Percentiles rank a stretch among this genome's conserved stretches.
Evolutionary conservation across 2,888 invertebrate species (phyloP).

Genomic region (Rhagophthalmus giganteus): DNA sequence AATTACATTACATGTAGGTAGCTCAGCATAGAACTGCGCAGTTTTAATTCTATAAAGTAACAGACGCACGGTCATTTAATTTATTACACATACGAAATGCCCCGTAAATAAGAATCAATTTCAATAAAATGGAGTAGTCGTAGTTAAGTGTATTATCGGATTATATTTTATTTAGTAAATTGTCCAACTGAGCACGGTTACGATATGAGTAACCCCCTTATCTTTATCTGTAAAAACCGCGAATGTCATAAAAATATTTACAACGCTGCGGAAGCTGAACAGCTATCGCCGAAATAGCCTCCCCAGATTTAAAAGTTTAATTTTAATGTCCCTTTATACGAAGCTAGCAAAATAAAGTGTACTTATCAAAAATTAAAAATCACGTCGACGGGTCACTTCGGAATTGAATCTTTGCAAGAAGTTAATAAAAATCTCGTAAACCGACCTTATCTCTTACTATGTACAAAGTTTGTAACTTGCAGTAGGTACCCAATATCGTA

Average conservation of each 20-base stretch:
- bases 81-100: no score
- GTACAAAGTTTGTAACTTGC: constrained; percentile 34
- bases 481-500: no score
- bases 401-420: constrained; percentile 37
- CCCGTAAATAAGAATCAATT: not conserved
- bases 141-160: constrained; percentile 10
- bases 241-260: constrained; percentile 40
- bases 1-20: no score
- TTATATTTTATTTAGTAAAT: constrained; percentile 25
- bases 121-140: not conserved
- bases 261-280: constrained; percentile 33
- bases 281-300: constrained; percentile 36
- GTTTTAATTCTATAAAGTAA: no score
- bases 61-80: no score
- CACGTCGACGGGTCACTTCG: constrained; percentile 22
- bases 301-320: constrained; percentile 42
- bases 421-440: constrained; percentile 45
- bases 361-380: constrained; percentile 42
- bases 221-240: constrained; percentile 31
- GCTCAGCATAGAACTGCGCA: no score
- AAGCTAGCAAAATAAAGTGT: constrained; percentile 36
- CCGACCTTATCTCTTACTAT: constrained; percentile 36
- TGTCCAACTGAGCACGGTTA: constrained; percentile 21
- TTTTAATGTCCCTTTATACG: constrained; percentile 41
- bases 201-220: constrained; percentile 24